These are phyloP conservation scores for Drosophila tripunctata DNA, from an alignment of 2,888 invertebrate genomes.

Conservation along the genomic window DNA sequence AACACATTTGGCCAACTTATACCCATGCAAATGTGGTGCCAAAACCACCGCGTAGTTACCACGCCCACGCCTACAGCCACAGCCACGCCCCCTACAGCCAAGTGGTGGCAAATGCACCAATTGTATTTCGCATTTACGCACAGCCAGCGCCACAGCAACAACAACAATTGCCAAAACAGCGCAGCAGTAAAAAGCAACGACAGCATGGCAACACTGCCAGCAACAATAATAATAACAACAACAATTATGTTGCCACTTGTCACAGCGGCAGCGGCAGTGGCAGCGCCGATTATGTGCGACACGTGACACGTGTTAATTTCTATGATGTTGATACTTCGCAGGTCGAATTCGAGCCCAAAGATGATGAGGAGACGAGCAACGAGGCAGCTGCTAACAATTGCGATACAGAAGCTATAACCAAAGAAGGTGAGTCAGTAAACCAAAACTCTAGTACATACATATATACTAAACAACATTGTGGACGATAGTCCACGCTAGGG, in stretches of 20 bases:
- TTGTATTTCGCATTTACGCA: conserved; percentile 60
- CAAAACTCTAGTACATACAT: background rate
- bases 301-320: conserved; percentile 85
- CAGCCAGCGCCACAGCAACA: too few species aligned
- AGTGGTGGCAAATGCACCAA: conserved; percentile 22
- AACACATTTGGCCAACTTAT: background rate
- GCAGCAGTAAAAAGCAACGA: background rate
- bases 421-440: conserved; percentile 93
- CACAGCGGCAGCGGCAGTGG: conserved; percentile 23
- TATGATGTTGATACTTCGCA: conserved; percentile 85
- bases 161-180: background rate
- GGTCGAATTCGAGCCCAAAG: conserved; percentile 85
- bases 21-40: conserved; percentile 75
- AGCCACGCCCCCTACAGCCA: conserved; percentile 17
- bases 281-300: conserved; percentile 82
- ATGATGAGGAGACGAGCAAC: conserved; percentile 86
- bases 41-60: conserved; percentile 81
- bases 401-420: conserved; percentile 92
- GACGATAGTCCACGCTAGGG: too few species aligned
- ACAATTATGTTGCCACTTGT: conserved; percentile 6
- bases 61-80: conserved; percentile 15
- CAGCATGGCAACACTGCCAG: conserved; percentile 24
- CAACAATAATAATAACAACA: background rate
- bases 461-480: too few species aligned
- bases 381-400: conserved; percentile 90